A percentile compares a stretch with the other conserved stretches of the same genome.
Evolutionary conservation across 2,888 invertebrate species (phyloP).

Genomic region (Andrena praecox): DNA sequence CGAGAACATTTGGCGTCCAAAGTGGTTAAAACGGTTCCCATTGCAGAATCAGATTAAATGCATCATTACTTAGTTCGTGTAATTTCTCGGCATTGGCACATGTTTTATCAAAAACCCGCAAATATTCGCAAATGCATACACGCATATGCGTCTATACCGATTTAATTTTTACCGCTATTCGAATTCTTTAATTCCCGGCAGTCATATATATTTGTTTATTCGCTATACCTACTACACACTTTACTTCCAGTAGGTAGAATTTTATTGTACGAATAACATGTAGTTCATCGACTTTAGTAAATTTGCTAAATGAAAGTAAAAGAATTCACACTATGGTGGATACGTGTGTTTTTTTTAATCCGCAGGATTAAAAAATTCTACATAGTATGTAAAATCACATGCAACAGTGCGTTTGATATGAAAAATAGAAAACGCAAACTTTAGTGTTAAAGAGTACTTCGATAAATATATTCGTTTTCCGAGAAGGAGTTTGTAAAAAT

Average conservation of each 20-base stretch:
- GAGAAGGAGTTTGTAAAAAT: background rate
- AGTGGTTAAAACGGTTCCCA: background rate
- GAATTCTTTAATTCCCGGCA: conserved; percentile 29
- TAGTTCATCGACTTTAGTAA: conserved; percentile 3
- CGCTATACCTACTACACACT: background rate
- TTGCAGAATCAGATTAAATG: background rate
- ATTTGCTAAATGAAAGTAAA: conserved; percentile 2
- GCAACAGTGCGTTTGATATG: background rate
- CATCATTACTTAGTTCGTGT: background rate
- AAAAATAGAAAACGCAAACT: background rate
- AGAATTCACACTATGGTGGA: background rate
- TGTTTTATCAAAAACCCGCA: conserved; percentile 19
- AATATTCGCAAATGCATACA: background rate
- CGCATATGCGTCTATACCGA: conserved; percentile 17
- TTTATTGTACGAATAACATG: conserved; percentile 36
- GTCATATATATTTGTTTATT: conserved; percentile 41
- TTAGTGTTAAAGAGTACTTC: background rate
- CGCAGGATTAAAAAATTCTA: background rate
- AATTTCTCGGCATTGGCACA: conserved; percentile 8
- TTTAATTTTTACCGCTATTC: conserved; percentile 17
- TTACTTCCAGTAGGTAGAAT: conserved; percentile 1
- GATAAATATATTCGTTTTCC: background rate
- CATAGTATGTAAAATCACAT: background rate
- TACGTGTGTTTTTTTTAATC: background rate
- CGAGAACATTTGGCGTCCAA: background rate